Conservation (phyloP, 2,797 vertebrate genomes). For the Podarcis lilfordi region DNA sequence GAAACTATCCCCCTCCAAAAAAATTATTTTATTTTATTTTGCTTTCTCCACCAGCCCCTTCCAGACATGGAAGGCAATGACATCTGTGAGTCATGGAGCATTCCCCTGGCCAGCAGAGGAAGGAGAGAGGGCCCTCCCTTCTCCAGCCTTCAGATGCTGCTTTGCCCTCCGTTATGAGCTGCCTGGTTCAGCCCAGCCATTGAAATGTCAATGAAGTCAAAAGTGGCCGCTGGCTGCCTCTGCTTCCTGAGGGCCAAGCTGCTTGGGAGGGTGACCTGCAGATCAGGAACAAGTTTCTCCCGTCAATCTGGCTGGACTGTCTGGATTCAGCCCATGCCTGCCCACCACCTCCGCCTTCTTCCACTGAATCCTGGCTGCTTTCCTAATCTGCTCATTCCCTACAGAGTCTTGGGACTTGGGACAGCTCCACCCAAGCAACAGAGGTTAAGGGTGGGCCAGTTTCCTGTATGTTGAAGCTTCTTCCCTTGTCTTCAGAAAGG, state of each 20-base stretch:
- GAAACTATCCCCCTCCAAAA: too few relatives aligned
- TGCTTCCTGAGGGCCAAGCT: slow-evolving; percentile 28
- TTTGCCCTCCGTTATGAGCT: slow-evolving; percentile 52
- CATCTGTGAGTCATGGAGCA: slow-evolving; percentile 60
- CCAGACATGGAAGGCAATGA: slow-evolving; percentile 48
- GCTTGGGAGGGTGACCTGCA: slow-evolving; percentile 43
- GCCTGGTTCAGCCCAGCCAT: slow-evolving; percentile 32
- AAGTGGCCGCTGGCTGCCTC: not conserved
- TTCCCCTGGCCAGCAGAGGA: slow-evolving; percentile 52
- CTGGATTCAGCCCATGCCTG: slow-evolving; percentile 32
- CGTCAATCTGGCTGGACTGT: slow-evolving; percentile 13
- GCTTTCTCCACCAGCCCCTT: slow-evolving; percentile 64
- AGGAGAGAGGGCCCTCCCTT: slow-evolving; percentile 39
- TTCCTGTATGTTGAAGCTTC: slow-evolving; percentile 40
- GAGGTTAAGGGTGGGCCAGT: slow-evolving; percentile 61
- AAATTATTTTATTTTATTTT: slow-evolving; percentile 1
- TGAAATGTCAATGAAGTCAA: not conserved
- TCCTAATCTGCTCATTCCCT: slow-evolving; percentile 45
- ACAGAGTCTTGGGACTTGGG: slow-evolving; percentile 43
- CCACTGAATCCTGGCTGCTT: slow-evolving; percentile 43
- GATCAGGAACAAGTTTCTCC: slow-evolving; percentile 34
- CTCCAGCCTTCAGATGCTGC: slow-evolving; percentile 64
- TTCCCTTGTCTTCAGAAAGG: slow-evolving; percentile 43
- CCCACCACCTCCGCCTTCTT: slow-evolving; percentile 55
- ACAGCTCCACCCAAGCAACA: slow-evolving; percentile 66